phyloP scores from a whole-genome alignment of 2,113 vertebrate species.

The Pluvialis apricaria region DNA sequence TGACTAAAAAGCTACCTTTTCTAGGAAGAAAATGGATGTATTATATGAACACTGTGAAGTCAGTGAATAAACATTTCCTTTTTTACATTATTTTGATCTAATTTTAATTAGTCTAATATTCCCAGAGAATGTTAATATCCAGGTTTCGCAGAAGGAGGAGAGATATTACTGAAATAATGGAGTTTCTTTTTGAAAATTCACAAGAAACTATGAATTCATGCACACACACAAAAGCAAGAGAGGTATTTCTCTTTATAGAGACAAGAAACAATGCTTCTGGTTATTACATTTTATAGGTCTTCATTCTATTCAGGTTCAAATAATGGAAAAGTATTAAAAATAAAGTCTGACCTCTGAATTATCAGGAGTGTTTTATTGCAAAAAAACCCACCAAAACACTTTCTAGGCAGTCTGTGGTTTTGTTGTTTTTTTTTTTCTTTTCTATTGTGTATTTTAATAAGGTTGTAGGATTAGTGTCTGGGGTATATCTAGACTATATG shows the following conservation, averaged over 20 bases:
- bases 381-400: background rate
- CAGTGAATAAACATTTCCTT: background rate
- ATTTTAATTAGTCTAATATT: background rate
- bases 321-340: background rate
- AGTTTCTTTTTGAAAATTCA: background rate
- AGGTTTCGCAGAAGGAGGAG: background rate
- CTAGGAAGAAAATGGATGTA: background rate
- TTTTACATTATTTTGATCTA: background rate
- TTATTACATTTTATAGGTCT: background rate
- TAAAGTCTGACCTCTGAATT: background rate
- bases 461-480: background rate
- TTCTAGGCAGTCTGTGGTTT: background rate
- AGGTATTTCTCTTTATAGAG: background rate
- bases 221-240: background rate
- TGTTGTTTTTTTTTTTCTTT: background rate
- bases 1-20: background rate
- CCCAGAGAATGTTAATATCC: background rate
- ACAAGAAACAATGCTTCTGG: background rate
- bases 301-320: background rate
- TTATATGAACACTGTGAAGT: background rate
- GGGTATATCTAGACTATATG: background rate
- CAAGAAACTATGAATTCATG: background rate
- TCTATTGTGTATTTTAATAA: background rate
- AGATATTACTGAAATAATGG: background rate
- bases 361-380: background rate